phyloP scores from a whole-genome alignment of 1,140 invertebrate species.

The Bradynema listronoti region DNA sequence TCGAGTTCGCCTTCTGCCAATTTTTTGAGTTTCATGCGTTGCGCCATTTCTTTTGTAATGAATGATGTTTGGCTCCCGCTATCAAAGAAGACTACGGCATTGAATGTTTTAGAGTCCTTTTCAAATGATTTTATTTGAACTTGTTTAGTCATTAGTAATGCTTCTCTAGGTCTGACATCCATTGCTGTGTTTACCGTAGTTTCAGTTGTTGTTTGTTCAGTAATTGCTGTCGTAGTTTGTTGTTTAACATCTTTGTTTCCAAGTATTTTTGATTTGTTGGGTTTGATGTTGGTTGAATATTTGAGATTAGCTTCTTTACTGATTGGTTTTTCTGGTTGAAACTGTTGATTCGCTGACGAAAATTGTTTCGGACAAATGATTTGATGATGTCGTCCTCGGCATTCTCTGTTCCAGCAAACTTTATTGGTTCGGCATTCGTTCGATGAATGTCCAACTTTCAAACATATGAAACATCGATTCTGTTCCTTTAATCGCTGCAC shows the following conservation, averaged over 20 bases:
- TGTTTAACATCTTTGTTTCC: no score
- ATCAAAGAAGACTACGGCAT: conserved; percentile 17
- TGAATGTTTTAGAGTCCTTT: no score
- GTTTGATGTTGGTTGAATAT: no score
- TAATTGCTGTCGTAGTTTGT: no score
- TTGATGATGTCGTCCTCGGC: conserved; percentile 1
- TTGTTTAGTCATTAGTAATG: conserved; percentile 11
- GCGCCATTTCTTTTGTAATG: not conserved
- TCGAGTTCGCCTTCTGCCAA: not conserved
- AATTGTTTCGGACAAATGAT: conserved; percentile 2
- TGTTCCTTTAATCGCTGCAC: conserved; percentile 5
- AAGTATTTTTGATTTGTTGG: no score
- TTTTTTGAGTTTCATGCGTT: not conserved
- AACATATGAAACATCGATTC: conserved; percentile 5
- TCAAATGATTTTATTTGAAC: not conserved
- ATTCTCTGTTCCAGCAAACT: not conserved
- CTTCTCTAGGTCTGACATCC: no score
- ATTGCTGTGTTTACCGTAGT: not conserved
- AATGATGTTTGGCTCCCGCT: conserved; percentile 3
- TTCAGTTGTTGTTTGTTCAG: not conserved
- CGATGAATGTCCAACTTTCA: not conserved
- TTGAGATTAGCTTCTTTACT: no score
- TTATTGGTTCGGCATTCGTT: not conserved
- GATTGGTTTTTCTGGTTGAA: no score
- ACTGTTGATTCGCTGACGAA: no score